Conservation (phyloP, 2,113 vertebrate species). For the Rhagologus leucostigma region DNA sequence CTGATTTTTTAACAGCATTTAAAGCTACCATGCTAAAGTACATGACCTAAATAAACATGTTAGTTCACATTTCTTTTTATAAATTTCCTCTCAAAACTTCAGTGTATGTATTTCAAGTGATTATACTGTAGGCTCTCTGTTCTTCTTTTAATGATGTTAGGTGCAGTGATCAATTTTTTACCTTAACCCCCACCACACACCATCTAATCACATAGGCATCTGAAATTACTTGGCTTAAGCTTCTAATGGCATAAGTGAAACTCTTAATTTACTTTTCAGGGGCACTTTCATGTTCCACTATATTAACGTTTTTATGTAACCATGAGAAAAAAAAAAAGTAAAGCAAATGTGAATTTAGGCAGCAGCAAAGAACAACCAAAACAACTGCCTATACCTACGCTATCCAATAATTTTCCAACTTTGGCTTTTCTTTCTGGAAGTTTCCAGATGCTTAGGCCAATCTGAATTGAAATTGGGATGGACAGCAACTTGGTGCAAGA, state of each 20-base stretch:
- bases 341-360: not conserved
- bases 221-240: not conserved
- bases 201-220: not conserved
- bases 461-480: not conserved
- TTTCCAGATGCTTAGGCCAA: not conserved
- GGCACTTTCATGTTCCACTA: not conserved
- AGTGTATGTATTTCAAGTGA: not conserved
- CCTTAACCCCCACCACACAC: fast-evolving
- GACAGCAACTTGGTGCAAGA: not conserved
- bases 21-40: not conserved
- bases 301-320: not conserved
- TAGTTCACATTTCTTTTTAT: not conserved
- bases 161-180: not conserved
- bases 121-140: not conserved
- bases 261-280: not conserved
- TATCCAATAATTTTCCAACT: not conserved
- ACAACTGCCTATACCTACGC: not conserved
- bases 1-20: not conserved
- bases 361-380: not conserved
- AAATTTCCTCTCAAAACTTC: not conserved
- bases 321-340: not conserved
- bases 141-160: not conserved
- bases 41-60: not conserved
- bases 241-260: not conserved
- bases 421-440: not conserved